Conservation (phyloP, 2,113 vertebrate genomes). For the Periophthalmodon schlosseri region DNA sequence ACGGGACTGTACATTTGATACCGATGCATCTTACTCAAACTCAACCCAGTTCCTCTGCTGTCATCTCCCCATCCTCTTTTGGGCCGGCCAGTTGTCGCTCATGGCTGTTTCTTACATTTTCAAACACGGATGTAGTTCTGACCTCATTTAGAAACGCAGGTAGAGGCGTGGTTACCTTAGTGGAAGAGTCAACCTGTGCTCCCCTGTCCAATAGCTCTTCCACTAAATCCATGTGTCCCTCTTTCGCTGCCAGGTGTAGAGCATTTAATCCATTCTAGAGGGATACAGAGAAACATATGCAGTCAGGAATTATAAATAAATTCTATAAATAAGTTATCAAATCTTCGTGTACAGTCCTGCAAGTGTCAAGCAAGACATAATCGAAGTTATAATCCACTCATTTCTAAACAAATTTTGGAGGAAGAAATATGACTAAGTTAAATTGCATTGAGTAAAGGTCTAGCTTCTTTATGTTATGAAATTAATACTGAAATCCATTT, state of each 20-base stretch:
- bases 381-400: too few relatives aligned
- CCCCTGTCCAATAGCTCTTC: constrained; percentile 94
- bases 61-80: background rate
- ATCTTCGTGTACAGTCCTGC: background rate
- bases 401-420: too few relatives aligned
- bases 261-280: constrained; percentile 96
- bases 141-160: background rate
- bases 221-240: constrained; percentile 92
- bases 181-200: constrained; percentile 90
- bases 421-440: too few relatives aligned
- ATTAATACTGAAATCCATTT: too few relatives aligned
- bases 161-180: constrained; percentile 81
- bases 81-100: background rate
- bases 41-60: background rate
- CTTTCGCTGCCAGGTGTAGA: constrained; percentile 94
- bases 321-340: background rate
- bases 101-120: background rate
- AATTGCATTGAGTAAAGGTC: too few relatives aligned
- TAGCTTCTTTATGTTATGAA: too few relatives aligned
- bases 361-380: background rate
- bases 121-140: background rate
- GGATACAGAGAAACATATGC: constrained; percentile 5
- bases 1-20: constrained; percentile 8
- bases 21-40: constrained; percentile 3
- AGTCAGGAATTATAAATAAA: constrained; percentile 2